phyloP scores from a whole-genome alignment of 2,888 invertebrate genomes.

The Oligia latruncula region DNA sequence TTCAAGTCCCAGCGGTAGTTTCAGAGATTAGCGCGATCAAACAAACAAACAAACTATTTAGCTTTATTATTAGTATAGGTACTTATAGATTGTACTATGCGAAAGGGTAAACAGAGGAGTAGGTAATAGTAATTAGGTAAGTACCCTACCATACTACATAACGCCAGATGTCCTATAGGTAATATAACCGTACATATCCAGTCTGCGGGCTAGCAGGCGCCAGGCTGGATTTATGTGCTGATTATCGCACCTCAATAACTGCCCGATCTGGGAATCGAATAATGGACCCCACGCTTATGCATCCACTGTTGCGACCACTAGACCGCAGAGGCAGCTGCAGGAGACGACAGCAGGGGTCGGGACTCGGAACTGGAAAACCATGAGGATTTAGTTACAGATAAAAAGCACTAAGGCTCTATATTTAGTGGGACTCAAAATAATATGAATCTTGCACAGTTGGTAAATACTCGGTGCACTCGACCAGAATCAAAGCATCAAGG shows the following conservation, averaged over 20 bases:
- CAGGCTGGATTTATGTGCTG: neutral
- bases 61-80: too few relatives aligned
- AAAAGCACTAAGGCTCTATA: neutral
- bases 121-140: too few relatives aligned
- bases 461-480: neutral
- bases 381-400: neutral
- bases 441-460: too few relatives aligned
- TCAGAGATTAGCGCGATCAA: too few relatives aligned
- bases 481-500: neutral
- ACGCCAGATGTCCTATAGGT: neutral
- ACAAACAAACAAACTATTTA: too few relatives aligned
- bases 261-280: neutral
- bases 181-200: neutral
- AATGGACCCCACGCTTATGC: neutral
- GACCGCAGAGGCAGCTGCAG: neutral
- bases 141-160: neutral
- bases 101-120: neutral
- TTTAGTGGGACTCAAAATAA: too few relatives aligned
- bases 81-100: too few relatives aligned
- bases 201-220: neutral
- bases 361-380: neutral
- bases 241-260: neutral
- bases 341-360: too few relatives aligned
- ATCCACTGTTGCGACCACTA: too few relatives aligned
- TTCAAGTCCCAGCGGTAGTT: too few relatives aligned